These are phyloP conservation scores for Brachyhypopomus gauderio DNA, from an alignment of 2,113 vertebrate species.

Conservation along the genomic window DNA sequence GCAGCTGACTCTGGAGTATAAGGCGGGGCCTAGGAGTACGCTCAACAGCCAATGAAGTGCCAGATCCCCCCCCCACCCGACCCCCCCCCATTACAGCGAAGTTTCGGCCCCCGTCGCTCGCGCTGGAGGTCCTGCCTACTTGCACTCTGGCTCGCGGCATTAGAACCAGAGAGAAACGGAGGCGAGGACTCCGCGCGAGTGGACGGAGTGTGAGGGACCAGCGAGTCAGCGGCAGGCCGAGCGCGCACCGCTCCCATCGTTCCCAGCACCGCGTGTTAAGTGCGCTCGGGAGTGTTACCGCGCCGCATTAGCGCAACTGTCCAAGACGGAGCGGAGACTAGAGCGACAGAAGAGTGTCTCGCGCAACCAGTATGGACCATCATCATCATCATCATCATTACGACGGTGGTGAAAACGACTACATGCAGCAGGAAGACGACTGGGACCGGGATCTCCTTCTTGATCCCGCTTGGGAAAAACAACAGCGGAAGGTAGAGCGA, in stretches of 20 bases:
- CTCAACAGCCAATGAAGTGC: constrained; percentile 65
- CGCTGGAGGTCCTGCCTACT: constrained; percentile 63
- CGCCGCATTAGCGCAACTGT: too few species aligned
- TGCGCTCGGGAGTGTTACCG: too few species aligned
- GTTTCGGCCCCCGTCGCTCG: constrained; percentile 67
- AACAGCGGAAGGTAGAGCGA: constrained; percentile 88
- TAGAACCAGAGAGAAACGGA: constrained; percentile 58
- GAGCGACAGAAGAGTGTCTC: too few species aligned
- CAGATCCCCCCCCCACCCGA: constrained; percentile 50
- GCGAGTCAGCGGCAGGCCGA: constrained; percentile 60
- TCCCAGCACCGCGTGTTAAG: constrained; percentile 44
- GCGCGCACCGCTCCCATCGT: constrained; percentile 49
- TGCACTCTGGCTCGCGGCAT: constrained; percentile 32
- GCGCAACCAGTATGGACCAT: constrained; percentile 78
- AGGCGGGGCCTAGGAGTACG: constrained; percentile 51
- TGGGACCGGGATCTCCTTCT: constrained; percentile 94
- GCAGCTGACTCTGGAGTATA: neutral
- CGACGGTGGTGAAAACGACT: constrained; percentile 81
- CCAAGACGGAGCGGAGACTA: too few species aligned
- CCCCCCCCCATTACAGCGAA: constrained; percentile 66
- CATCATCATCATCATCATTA: constrained; percentile 55
- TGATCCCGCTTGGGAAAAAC: constrained; percentile 97
- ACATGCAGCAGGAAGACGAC: constrained; percentile 92
- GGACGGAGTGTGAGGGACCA: constrained; percentile 10
- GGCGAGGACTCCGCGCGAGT: constrained; percentile 14